phyloP scores from a whole-genome alignment of 2,113 vertebrate genomes.

The Fregetta grallaria region DNA sequence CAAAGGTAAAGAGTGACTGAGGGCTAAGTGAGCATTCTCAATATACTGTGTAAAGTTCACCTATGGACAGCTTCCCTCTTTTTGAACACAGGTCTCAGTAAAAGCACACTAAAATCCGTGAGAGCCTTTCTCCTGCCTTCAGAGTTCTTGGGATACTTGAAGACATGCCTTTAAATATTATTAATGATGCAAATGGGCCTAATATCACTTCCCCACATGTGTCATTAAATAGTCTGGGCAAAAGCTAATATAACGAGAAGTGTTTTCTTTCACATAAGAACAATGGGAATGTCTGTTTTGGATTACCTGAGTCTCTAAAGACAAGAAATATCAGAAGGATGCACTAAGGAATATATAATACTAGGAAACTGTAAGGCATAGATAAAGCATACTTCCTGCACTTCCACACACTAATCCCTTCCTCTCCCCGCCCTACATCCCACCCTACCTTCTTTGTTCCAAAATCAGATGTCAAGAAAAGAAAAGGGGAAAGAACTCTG shows the following conservation, averaged over 20 bases:
- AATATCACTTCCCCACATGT: not conserved
- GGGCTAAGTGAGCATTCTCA: not conserved
- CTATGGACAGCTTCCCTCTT: not conserved
- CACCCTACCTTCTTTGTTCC: not conserved
- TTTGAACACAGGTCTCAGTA: not conserved
- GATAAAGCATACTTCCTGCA: not conserved
- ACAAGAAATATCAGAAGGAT: not conserved
- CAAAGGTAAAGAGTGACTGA: not conserved
- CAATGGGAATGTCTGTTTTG: not conserved
- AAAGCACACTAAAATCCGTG: not conserved
- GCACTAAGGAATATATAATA: not conserved
- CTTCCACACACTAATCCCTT: not conserved
- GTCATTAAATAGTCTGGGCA: not conserved
- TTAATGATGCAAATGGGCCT: not conserved
- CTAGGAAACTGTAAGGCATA: not conserved
- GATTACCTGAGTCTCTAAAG: not conserved
- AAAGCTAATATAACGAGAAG: not conserved
- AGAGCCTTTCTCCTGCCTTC: not conserved
- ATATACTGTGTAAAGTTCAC: not conserved
- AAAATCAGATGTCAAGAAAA: not conserved
- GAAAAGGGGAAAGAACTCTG: not conserved
- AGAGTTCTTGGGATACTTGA: not conserved
- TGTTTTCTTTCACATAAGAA: not conserved
- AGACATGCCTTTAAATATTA: not conserved
- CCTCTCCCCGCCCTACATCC: not conserved